Base-by-base conservation (phyloP, 2,797 vertebrate genomes). In the Gallinago solitaria region DNA sequence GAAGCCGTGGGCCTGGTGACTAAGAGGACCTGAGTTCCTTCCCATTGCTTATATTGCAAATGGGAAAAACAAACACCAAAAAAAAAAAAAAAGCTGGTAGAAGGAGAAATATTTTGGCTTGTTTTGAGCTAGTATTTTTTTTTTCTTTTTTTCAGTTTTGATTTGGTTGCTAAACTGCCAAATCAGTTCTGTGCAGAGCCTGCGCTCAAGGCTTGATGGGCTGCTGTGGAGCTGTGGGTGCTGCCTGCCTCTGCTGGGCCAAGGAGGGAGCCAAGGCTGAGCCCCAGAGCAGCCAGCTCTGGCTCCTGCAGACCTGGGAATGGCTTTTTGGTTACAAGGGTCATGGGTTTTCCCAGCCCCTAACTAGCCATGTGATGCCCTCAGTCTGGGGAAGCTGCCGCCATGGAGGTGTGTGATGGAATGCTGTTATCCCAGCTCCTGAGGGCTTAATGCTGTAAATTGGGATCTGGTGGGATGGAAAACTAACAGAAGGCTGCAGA, bases 101-200 rank as follows among this genome's bases (percentile, higher is more conserved):
- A 93, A 95, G 63, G 90, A 95, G 65, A 95, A 96, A 96, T 93
- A 95, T 94, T 96, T 95, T 97, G 88, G 83, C 56, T 96, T 39
- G 60, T 95, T 94, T 89, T 82, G 51, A 0, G 1, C 35, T 37
- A 24, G 59, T 37, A 3, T 60, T 51, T 79, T 83, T 41, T 41
- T 51, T 20, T 68, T 23, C 43, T 63, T 35, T 82, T 51, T 28
- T 80, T 16, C 0, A 0, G 59, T 47, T 94, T 91, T 54, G 65
- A 86, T 88, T 94, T 10, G 16, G 41, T 83, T 90, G 89, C 93
- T 76, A 76, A 89, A 73, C 63, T 90, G 91, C 71, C 75, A 95
- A 65, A 82, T 35, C 21, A 1, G 1, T 56, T 86, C 73, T 91
- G 65, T 81, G 88, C 77, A 59, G 87, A 69, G 87, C 61, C 54